Evolutionary conservation across 1,140 invertebrate species (phyloP), one percentile per base, ranked within the genome.

Genomic region (Heliconius himera): DNA sequence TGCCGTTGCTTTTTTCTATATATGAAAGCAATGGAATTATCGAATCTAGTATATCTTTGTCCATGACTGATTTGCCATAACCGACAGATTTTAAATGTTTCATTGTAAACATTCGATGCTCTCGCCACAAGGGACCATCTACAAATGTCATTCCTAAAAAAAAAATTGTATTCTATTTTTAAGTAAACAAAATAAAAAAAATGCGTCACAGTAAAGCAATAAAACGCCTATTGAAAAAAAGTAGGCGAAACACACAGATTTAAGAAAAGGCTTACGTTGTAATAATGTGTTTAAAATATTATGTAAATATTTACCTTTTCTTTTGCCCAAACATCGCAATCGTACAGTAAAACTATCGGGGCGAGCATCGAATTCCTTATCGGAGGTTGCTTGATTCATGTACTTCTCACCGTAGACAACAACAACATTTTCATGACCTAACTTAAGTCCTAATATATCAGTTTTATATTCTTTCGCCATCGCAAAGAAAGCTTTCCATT

Each of bases 81-180:
- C 98, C 98, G 11, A 98, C 94, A 29, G 96, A 94, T 38, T 95
- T 95, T 80, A 98, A 94, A 77, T 97, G 96, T 79, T 96, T 96
- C 70, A 98, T 88, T 4, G 96, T 95, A 92, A 98, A 98, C 73
- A 94, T 93, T 60, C 97, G 95, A 81, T 98, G 96, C 82, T 97
- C 96, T 72, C 94, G 95, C 98, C 98, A 98, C 8, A 96, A 85
- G 11, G 95, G 85, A 0, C 97, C 97, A 79, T 98, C 97, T 1
- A 96, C 96, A 90, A 96, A 97, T 1, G 97, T 97, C 26, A 98
- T 97, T 38, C 97, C 92, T 93, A 66, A 66, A 66, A 66, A 29
- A 87, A 81, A 20, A 36, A 38, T 3, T 18, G 5, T 71, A 71
- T 71, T 46, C 13, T 46, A 16, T 46, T 46, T 46, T 46, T 4